Conservation (phyloP, 2,888 invertebrate genomes). For the Athalia rosae region DNA sequence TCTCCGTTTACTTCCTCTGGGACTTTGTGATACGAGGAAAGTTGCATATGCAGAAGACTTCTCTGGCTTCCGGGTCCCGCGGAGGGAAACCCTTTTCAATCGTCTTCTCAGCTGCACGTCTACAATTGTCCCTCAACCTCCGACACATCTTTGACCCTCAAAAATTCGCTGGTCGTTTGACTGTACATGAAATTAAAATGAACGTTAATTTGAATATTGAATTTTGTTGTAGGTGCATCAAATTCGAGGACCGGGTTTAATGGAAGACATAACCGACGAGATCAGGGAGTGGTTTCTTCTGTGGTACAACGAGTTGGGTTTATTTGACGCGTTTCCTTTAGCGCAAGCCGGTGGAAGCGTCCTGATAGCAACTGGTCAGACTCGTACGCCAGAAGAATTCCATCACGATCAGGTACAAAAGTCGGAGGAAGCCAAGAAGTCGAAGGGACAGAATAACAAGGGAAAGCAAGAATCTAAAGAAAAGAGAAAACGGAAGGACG, state of each 20-base stretch:
- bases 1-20: neutral
- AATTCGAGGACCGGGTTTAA: constrained; percentile 75
- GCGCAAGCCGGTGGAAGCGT: constrained; percentile 83
- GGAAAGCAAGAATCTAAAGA: constrained; percentile 56
- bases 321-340: constrained; percentile 85
- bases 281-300: constrained; percentile 84
- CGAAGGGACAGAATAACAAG: neutral
- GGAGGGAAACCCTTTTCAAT: constrained; percentile 30
- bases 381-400: constrained; percentile 78
- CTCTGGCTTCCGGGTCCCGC: constrained; percentile 67
- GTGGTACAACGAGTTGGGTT: constrained; percentile 77
- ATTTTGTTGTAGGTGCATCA: constrained; percentile 15
- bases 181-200: too few relatives aligned
- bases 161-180: constrained; percentile 5
- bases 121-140: constrained; percentile 16
- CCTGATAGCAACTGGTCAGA: constrained; percentile 77
- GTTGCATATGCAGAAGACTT: neutral
- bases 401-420: constrained; percentile 67
- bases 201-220: neutral
- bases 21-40: neutral
- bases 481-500: constrained; percentile 58
- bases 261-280: constrained; percentile 86
- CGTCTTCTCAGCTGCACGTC: constrained; percentile 40
- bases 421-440: constrained; percentile 25
- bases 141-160: constrained; percentile 35